Evolutionary conservation across 2,797 vertebrate species (phyloP), one percentile per base, ranked within the genome.

Genomic region (Vireo griseus): DNA sequence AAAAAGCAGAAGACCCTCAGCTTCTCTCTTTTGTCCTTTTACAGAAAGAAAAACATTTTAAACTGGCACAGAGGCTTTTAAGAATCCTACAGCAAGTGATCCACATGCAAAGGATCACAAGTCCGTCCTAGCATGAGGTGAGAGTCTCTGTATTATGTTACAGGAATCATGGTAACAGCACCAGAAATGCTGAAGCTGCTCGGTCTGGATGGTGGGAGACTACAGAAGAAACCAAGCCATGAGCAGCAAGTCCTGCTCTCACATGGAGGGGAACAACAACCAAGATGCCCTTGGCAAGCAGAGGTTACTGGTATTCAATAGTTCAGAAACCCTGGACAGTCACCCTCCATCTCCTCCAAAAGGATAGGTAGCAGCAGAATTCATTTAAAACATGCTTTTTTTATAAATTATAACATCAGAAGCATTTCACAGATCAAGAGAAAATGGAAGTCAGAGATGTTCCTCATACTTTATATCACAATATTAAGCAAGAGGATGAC

Each of bases 81-180:
- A 82, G 63, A 90, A 75, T 57, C 45, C 63, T 48, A 25, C 35
- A 50, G 9, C 42, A 35, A 35, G 55, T 25, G 15, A 57, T 25
- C 55, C 22, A 25, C 33, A 47, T 3, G 25, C 5, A 44, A 44
- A 63, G 11, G 31, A 59, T 20, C 33, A 62, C 31, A 48, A 37
- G 28, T 31, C 39, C 45, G 81, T 73, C 45, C 13, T 6, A 76
- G 28, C 26, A 21, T 29, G 22, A 44, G 16, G 24, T 22, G 26
- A 45, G n/a, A 72, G 42, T 18, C 44, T 55, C 44, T 35, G 13
- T 54, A 28, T 50, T n/a, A 57, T 5, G 4, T 59, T 66, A 74
- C 0, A 0, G 10, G 5, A 37, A 79, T 22, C 8, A 1, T 12
- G 26, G 29, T 26, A 79, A 74, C 31, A 59, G 51, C 75, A 80